Evolutionary conservation across 2,888 invertebrate species (phyloP).

Genomic region (Aleiodes leptofemur): DNA sequence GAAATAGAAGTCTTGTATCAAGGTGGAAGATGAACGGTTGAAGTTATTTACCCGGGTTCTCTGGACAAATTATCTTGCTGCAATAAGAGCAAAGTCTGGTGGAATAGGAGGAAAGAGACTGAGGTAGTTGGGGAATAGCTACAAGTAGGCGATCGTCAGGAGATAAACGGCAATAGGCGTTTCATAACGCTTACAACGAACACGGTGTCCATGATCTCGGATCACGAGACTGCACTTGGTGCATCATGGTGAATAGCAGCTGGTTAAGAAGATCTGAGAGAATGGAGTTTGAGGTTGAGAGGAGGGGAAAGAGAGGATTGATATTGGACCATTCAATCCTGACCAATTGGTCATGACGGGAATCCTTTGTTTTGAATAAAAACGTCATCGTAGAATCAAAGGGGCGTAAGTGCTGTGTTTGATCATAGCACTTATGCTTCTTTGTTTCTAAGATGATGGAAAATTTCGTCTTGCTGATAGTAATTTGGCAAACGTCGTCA

Average conservation of each 20-base stretch:
- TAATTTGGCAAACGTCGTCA: no score
- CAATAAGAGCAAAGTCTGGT: slow-evolving; percentile 39
- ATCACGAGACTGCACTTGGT: background rate
- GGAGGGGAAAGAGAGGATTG: no score
- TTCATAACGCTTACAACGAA: slow-evolving; percentile 9
- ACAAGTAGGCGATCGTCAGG: slow-evolving; percentile 22
- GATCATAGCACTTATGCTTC: no score
- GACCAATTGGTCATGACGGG: no score
- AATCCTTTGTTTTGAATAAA: no score
- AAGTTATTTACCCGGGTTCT: slow-evolving; percentile 45
- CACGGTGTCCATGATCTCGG: background rate
- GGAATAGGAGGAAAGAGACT: no score
- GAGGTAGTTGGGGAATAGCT: slow-evolving; percentile 13
- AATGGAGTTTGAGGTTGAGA: background rate
- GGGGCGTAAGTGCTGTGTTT: no score
- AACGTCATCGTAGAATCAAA: no score
- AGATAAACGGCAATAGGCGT: slow-evolving; percentile 25
- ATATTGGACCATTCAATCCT: no score
- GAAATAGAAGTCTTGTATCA: slow-evolving; percentile 3
- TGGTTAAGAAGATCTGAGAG: background rate
- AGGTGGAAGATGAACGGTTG: slow-evolving; percentile 45
- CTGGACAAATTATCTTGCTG: slow-evolving; percentile 47
- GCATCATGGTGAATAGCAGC: background rate
- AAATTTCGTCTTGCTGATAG: no score
- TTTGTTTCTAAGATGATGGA: no score